Evolutionary conservation across 2,797 vertebrate genomes (phyloP).

Genomic region (Crypturellus tataupa): DNA sequence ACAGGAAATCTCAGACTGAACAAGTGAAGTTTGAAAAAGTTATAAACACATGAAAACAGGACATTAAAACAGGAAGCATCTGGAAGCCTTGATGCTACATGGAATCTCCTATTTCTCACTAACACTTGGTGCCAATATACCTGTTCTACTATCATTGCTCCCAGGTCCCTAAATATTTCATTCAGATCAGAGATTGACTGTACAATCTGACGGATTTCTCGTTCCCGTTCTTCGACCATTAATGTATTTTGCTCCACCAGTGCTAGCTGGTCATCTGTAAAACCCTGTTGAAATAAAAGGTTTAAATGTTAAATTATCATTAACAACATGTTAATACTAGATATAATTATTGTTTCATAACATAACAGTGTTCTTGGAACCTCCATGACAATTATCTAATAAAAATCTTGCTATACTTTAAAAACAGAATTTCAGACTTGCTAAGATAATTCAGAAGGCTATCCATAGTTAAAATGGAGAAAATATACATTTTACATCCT

Average conservation of each 20-base stretch:
- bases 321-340: not conserved
- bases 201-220: slow-evolving; percentile 93
- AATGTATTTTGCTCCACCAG: slow-evolving; percentile 92
- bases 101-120: not conserved
- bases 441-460: not conserved
- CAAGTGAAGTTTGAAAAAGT: not conserved
- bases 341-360: not conserved
- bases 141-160: slow-evolving; percentile 89
- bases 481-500: not conserved
- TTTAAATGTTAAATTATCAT: not conserved
- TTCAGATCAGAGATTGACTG: slow-evolving; percentile 98
- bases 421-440: not conserved
- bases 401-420: not conserved
- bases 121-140: slow-evolving; percentile 31
- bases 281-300: slow-evolving; percentile 83
- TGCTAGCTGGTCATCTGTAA: slow-evolving; percentile 93
- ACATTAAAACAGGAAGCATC: not conserved
- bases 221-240: slow-evolving; percentile 93
- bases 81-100: not conserved
- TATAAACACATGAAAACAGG: not conserved
- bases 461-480: not conserved
- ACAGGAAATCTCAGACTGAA: not conserved
- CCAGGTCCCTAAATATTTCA: slow-evolving; percentile 95
- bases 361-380: not conserved
- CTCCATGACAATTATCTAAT: not conserved